Conservation (phyloP, 2,797 vertebrate genomes). For the Naso thynnoides region DNA sequence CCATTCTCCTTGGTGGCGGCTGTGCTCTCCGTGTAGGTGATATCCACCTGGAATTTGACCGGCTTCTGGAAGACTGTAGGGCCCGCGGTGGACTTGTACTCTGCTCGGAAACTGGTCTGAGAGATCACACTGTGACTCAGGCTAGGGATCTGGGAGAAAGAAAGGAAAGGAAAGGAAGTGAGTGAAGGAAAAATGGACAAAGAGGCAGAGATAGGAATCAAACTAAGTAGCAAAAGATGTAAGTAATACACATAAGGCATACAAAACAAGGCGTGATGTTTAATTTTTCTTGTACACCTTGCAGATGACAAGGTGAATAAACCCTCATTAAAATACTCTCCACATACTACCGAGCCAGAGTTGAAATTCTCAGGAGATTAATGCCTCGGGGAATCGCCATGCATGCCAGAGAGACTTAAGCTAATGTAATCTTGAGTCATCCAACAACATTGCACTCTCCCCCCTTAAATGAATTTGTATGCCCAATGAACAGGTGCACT, state of each 20-base stretch:
- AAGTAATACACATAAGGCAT: constrained; percentile 52
- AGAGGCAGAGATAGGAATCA: constrained; percentile 24
- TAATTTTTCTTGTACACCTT: constrained; percentile 48
- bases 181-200: constrained; percentile 13
- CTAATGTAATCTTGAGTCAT: constrained; percentile 75
- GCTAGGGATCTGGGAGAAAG: constrained; percentile 91
- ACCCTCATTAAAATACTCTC: constrained; percentile 72
- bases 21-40: constrained; percentile 97
- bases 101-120: constrained; percentile 98
- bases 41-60: constrained; percentile 98
- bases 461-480: constrained; percentile 73
- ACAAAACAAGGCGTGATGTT: constrained; percentile 55
- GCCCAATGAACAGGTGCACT: constrained; percentile 71
- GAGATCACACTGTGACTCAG: constrained; percentile 99
- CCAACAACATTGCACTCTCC: constrained; percentile 68
- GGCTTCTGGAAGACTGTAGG: constrained; percentile 99
- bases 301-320: constrained; percentile 69
- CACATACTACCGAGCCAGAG: constrained; percentile 60
- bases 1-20: constrained; percentile 95
- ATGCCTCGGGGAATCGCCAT: constrained; percentile 67
- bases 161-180: not conserved
- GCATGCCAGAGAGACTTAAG: constrained; percentile 71
- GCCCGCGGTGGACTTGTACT: constrained; percentile 96
- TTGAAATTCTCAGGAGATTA: constrained; percentile 74
- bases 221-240: constrained; percentile 20